phyloP scores from a whole-genome alignment of 2,888 invertebrate species.

The Vanessa cardui region DNA sequence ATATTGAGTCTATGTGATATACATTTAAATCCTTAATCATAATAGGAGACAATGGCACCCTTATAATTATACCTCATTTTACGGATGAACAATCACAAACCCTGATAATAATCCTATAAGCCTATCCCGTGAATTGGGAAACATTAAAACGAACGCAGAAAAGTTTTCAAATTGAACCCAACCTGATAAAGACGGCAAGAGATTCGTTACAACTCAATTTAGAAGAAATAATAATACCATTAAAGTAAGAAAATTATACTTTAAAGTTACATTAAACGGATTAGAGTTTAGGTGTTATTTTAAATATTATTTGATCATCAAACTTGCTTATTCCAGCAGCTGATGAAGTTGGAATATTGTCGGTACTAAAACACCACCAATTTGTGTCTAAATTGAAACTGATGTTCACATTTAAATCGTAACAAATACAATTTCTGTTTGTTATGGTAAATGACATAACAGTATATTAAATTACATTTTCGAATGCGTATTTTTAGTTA shows the following conservation, averaged over 20 bases:
- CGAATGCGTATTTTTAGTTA: no score
- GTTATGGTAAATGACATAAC: no score
- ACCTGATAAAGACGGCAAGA: background rate
- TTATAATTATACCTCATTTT: conserved; percentile 17
- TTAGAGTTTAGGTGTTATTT: no score
- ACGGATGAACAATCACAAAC: conserved; percentile 15
- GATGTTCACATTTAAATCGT: no score
- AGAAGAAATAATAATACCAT: background rate
- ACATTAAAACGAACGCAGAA: conserved; percentile 20
- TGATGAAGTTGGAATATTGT: no score
- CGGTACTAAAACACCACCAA: no score
- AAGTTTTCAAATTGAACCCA: conserved; percentile 13
- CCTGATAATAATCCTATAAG: conserved; percentile 21
- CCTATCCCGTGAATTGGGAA: conserved; percentile 15
- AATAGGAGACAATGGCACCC: background rate
- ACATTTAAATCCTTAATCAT: background rate
- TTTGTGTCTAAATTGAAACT: no score
- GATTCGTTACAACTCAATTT: conserved; percentile 1
- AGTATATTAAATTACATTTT: no score
- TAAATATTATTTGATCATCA: no score
- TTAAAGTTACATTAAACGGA: background rate
- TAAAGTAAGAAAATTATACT: background rate
- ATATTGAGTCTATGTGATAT: no score
- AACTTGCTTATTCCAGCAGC: no score
- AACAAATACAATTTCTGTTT: no score